Percentiles rank a stretch among this genome's conserved stretches.
Conservation (phyloP, 2,797 vertebrate species). For the Xenopus petersii region DNA sequence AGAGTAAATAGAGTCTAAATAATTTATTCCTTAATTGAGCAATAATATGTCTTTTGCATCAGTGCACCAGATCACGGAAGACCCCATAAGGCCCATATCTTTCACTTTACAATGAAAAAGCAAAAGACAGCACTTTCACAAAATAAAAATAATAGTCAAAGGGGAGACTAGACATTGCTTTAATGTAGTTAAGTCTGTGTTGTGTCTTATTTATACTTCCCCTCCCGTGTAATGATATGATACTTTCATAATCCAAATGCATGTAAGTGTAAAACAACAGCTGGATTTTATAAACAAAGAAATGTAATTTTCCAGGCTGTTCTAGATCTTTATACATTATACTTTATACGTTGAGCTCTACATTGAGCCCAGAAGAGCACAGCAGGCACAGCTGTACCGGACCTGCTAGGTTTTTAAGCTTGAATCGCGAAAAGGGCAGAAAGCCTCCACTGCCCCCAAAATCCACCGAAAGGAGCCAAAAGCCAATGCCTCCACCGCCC, state of each 20-base stretch:
- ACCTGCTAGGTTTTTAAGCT: no score
- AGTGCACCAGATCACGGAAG: not conserved
- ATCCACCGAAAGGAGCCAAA: no score
- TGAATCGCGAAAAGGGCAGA: no score
- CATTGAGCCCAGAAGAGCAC: no score
- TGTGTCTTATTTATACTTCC: not conserved
- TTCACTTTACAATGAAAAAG: not conserved
- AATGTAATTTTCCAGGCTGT: not conserved
- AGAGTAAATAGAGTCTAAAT: not conserved
- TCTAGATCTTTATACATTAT: no score
- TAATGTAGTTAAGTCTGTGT: not conserved
- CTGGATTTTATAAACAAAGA: not conserved
- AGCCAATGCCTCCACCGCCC: no score
- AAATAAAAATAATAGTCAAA: not conserved
- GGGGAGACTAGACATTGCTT: not conserved
- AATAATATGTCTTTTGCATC: not conserved
- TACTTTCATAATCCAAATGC: not conserved
- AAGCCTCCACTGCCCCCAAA: no score
- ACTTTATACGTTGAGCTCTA: no score
- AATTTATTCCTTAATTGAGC: not conserved
- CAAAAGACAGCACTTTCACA: not conserved
- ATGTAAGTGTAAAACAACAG: not conserved
- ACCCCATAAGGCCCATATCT: not conserved
- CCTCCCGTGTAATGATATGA: not conserved
- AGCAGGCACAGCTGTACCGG: no score